Evolutionary conservation across 30 jellyfish, hydroid and myxozoan genomes (phyloP).

Genomic region (Aurelia coerulea): DNA sequence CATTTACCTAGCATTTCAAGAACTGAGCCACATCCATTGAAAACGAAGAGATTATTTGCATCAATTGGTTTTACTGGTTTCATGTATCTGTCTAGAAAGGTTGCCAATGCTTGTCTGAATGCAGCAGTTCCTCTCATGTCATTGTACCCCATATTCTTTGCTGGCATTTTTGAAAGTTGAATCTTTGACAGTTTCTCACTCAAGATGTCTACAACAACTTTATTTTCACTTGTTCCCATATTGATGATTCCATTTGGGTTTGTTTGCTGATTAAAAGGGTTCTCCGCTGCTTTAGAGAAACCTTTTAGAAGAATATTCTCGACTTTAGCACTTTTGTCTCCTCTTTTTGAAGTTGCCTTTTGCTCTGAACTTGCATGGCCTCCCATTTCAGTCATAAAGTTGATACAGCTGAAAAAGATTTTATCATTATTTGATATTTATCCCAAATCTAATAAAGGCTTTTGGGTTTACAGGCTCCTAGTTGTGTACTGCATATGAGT

Average conservation of each 20-base stretch:
- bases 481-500: too few species aligned
- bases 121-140: slow-evolving; percentile 64
- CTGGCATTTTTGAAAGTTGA: slow-evolving; percentile 41
- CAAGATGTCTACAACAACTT: slow-evolving; percentile 46
- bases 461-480: too few species aligned
- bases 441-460: too few species aligned
- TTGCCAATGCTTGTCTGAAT: slow-evolving; percentile 64
- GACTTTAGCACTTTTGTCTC: background rate
- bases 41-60: slow-evolving; percentile 48
- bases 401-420: too few species aligned
- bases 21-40: slow-evolving; percentile 88
- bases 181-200: slow-evolving; percentile 36
- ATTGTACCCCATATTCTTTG: slow-evolving; percentile 34
- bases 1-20: slow-evolving; percentile 68
- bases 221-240: slow-evolving; percentile 85
- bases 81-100: slow-evolving; percentile 53
- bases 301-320: slow-evolving; percentile 34
- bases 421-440: too few species aligned
- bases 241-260: slow-evolving; percentile 82
- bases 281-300: slow-evolving; percentile 46
- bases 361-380: too few species aligned
- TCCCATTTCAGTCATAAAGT: too few species aligned
- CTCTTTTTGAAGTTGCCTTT: slow-evolving; percentile 5
- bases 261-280: slow-evolving; percentile 49
- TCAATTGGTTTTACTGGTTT: slow-evolving; percentile 51